A percentile compares a stretch with the other conserved stretches of the same genome.
These are phyloP conservation scores for Tetragnatha montana DNA, from an alignment of 2,888 invertebrate genomes.

Conservation along the genomic window DNA sequence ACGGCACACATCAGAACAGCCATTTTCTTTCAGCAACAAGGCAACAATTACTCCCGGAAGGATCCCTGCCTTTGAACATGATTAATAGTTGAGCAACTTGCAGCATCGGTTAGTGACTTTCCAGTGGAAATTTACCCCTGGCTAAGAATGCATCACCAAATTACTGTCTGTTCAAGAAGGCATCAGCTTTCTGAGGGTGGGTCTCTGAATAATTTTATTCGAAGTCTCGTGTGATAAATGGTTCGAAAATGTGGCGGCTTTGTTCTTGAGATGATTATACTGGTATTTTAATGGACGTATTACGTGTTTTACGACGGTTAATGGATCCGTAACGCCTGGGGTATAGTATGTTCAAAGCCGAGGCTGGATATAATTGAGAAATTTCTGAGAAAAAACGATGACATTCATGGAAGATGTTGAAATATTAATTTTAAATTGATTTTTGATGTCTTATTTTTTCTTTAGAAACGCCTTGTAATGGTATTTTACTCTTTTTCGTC, in stretches of 20 bases:
- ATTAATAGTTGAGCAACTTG: neutral
- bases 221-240: neutral
- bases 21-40: conserved; percentile 1
- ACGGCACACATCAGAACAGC: neutral
- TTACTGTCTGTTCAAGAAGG: neutral
- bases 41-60: neutral
- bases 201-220: neutral
- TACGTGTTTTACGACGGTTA: neutral
- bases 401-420: neutral
- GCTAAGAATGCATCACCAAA: neutral
- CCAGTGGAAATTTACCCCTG: neutral
- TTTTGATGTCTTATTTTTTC: neutral
- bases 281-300: neutral
- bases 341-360: neutral
- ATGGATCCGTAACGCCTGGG: neutral
- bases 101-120: neutral
- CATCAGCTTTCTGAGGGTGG: neutral
- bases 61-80: neutral
- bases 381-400: neutral
- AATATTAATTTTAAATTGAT: neutral
- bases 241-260: neutral
- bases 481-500: no score
- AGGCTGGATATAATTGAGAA: neutral
- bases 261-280: neutral
- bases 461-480: no score